phyloP scores from a whole-genome alignment of 1,140 invertebrate genomes.

The Laupala kohalensis region DNA sequence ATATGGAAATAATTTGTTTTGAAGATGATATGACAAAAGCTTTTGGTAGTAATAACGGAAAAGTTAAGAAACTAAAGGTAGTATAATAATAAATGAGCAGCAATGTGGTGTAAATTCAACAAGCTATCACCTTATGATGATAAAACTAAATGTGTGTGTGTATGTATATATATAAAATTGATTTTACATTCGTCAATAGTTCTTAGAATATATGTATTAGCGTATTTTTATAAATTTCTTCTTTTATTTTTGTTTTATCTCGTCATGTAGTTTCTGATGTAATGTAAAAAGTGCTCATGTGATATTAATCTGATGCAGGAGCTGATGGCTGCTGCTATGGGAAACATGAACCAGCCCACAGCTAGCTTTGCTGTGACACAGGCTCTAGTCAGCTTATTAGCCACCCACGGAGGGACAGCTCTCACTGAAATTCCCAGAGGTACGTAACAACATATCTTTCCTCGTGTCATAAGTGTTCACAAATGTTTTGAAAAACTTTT shows the following conservation, averaged over 20 bases:
- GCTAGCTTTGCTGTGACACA: constrained; percentile 42
- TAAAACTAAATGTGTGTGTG: too few species aligned
- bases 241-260: background rate
- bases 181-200: background rate
- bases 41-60: too few species aligned
- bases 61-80: too few species aligned
- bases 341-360: constrained; percentile 16
- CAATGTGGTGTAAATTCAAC: too few species aligned
- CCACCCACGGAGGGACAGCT: constrained; percentile 29
- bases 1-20: too few species aligned
- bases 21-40: too few species aligned
- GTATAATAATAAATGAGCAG: too few species aligned
- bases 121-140: too few species aligned
- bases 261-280: background rate
- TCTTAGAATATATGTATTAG: background rate
- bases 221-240: background rate
- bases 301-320: constrained; percentile 26
- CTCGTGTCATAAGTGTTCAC: too few species aligned
- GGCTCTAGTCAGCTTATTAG: constrained; percentile 41
- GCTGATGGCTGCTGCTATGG: constrained; percentile 35
- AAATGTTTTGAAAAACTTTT: too few species aligned
- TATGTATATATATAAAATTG: too few species aligned
- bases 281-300: background rate
- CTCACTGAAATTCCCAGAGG: constrained; percentile 29
- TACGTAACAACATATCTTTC: too few species aligned